Base-by-base conservation (phyloP, 2,113 vertebrate genomes). In the Acanthochromis polyacanthus region DNA sequence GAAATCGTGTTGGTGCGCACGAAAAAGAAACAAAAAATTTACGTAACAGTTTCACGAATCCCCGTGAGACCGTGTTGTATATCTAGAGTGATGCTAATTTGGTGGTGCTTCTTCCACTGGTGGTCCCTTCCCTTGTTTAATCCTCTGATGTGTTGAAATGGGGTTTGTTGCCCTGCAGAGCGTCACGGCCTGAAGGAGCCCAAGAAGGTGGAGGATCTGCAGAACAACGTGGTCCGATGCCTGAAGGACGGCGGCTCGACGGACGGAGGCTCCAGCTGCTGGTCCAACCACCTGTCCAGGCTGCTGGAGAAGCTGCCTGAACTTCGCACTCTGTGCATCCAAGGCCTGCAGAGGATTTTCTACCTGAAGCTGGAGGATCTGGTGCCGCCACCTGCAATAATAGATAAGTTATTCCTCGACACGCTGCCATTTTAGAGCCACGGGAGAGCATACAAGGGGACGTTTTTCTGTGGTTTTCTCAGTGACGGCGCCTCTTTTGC, bases 301-400 rank as follows among this genome's bases (percentile, higher is more conserved):
- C 97, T 99, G 67, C 93, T 99, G 94, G 96, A 96, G 65, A 99
- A 98, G 92, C 95, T 99, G 48, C 98, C 97, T 0, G 97, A 99
- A 93, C 96, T 99, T 0, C 96, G 97, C 89, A 97, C 96, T 17
- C 95, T 99, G 88, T 99, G 98, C 94, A 96, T 97, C 19, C 98
- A 98, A 83, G 98, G 98, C 80, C 95, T 99, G 84, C 98, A 99
- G 88, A 97, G 98, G 92, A 99, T 99, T 91, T 99, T 99, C 95
- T 99, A 99, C 89, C 91, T 99, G 94, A 99, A 99, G 94, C 95
- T 99, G 87, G 98, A 99, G 84, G 98, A 99, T 59, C 94, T 99
- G 95, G 98, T 99, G 90, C 96, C 98, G 3, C 98, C 98, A 2
- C 98, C 98, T 64, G 96, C 97, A 81, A 95, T 97, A 84, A 98